Conservation (phyloP, 2,113 vertebrate species). For the Zosterops hypoxanthus region DNA sequence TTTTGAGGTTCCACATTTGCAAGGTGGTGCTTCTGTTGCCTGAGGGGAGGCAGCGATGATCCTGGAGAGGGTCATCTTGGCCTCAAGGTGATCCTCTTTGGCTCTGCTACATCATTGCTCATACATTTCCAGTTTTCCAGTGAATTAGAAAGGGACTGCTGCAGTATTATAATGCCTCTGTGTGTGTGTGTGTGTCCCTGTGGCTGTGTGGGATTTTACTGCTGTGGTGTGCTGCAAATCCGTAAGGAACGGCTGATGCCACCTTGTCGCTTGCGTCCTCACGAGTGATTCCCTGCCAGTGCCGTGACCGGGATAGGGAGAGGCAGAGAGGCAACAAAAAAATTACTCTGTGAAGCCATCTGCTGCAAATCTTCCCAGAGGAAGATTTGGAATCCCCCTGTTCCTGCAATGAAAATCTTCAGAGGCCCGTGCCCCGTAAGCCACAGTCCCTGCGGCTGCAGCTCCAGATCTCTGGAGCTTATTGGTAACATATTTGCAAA, state of each 20-base stretch:
- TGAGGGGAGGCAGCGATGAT: accelerated
- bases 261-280: background rate
- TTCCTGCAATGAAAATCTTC: background rate
- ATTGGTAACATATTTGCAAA: slow-evolving; percentile 40
- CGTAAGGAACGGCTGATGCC: background rate
- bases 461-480: slow-evolving; percentile 29
- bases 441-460: background rate
- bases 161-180: background rate
- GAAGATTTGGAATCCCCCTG: background rate
- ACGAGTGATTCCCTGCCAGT: background rate
- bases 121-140: background rate
- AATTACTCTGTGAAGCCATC: background rate
- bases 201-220: background rate
- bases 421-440: background rate
- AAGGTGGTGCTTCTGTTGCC: background rate
- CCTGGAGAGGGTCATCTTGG: background rate
- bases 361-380: background rate
- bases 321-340: background rate
- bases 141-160: background rate
- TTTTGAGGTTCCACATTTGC: background rate
- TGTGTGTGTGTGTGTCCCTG: background rate
- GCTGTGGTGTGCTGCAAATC: background rate
- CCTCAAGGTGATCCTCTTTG: background rate
- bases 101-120: background rate
- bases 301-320: background rate